phyloP scores from a whole-genome alignment of 2,797 vertebrate genomes.

The Furcifer pardalis region DNA sequence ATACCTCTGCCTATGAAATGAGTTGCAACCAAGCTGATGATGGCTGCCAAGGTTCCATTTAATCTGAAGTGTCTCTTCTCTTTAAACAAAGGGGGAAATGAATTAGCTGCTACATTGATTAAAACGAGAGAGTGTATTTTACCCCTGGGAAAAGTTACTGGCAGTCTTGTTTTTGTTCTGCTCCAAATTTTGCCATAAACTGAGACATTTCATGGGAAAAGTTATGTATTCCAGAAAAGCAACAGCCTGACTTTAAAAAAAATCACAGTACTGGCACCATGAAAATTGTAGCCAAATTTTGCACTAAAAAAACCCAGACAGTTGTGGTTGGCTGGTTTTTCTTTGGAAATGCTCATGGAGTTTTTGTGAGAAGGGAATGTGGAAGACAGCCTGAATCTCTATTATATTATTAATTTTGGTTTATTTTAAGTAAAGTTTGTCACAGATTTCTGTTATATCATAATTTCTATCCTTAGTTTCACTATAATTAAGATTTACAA shows the following conservation, averaged over 20 bases:
- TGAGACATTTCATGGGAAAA: constrained; percentile 67
- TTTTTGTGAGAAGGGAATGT: constrained; percentile 53
- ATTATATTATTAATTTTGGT: constrained; percentile 5
- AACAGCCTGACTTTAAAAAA: constrained; percentile 66
- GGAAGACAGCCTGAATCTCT: constrained; percentile 55
- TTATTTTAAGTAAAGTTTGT: neutral
- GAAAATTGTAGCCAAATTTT: constrained; percentile 71
- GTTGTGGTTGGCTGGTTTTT: constrained; percentile 59
- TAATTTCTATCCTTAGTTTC: neutral
- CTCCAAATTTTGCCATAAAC: constrained; percentile 67
- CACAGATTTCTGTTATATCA: neutral
- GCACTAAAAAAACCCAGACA: constrained; percentile 71
- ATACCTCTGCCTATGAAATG: constrained; percentile 37
- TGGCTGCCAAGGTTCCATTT: constrained; percentile 56
- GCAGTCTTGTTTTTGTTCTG: constrained; percentile 70
- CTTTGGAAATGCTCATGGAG: neutral
- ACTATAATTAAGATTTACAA: neutral
- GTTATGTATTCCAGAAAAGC: constrained; percentile 65
- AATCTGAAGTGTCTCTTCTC: constrained; percentile 59
- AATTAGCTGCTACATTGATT: constrained; percentile 59
- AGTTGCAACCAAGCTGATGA: constrained; percentile 50
- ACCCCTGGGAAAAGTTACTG: constrained; percentile 52
- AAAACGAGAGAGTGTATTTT: constrained; percentile 50
- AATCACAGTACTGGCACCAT: constrained; percentile 68
- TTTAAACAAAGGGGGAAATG: neutral